Conservation (phyloP, 2,888 invertebrate species). For the Hedychridium roseum region DNA sequence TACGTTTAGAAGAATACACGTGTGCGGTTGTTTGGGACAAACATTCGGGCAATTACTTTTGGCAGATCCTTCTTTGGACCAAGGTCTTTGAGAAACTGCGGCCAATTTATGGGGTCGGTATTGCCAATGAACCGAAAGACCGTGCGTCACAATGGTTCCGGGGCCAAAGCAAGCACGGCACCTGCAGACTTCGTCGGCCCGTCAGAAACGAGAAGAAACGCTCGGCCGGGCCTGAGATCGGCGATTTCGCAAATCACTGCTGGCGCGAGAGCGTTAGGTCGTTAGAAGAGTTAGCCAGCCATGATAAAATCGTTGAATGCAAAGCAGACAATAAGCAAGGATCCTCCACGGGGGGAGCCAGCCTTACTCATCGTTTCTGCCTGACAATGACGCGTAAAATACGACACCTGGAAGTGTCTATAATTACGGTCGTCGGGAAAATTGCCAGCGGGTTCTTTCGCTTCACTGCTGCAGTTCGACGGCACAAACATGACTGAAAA, state of each 20-base stretch:
- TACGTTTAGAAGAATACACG: no score
- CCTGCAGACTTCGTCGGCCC: slow-evolving; percentile 21
- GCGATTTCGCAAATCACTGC: slow-evolving; percentile 49
- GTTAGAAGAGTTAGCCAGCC: slow-evolving; percentile 53
- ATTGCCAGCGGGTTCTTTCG: no score
- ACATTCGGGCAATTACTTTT: no score
- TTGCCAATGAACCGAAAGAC: slow-evolving; percentile 14
- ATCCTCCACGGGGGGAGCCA: slow-evolving; percentile 12
- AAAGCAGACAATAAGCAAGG: slow-evolving; percentile 49
- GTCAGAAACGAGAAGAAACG: slow-evolving; percentile 7
- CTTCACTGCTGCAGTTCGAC: no score
- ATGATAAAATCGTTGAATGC: slow-evolving; percentile 55
- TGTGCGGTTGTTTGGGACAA: no score
- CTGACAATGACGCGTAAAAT: slow-evolving; percentile 22
- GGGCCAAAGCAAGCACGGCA: slow-evolving; percentile 10
- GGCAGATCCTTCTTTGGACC: no score
- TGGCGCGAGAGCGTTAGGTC: slow-evolving; percentile 48
- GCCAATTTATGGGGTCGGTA: slow-evolving; percentile 21
- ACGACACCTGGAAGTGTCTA: slow-evolving; percentile 40
- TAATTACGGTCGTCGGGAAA: slow-evolving; percentile 37
- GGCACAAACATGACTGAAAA: no score
- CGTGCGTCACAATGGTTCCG: slow-evolving; percentile 21
- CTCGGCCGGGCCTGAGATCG: slow-evolving; percentile 24
- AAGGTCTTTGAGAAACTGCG: slow-evolving; percentile 21
- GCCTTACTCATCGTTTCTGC: slow-evolving; percentile 7